Percentiles rank a stretch among this genome's conserved stretches.
Conservation (phyloP, 2,888 invertebrate genomes). For the Cantharis nigra region DNA sequence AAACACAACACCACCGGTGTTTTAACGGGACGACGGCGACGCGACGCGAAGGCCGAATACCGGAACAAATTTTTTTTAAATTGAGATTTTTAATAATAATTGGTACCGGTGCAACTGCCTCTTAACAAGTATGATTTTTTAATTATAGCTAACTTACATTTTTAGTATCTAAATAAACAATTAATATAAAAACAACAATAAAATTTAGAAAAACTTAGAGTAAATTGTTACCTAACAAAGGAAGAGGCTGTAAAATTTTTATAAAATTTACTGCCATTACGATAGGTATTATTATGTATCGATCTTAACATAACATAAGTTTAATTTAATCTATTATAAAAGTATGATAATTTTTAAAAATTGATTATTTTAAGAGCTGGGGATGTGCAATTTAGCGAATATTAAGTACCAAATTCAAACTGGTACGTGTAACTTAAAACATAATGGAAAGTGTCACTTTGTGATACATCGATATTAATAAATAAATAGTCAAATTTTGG, state of each 20-base stretch:
- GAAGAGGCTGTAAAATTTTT: conserved; percentile 19
- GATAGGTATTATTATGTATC: background rate
- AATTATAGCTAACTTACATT: background rate
- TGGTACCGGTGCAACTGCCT: background rate
- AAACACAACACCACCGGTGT: background rate
- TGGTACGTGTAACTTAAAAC: background rate
- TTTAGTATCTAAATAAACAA: background rate
- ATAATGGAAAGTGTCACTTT: background rate
- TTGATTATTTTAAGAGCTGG: conserved; percentile 15
- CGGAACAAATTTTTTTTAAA: background rate
- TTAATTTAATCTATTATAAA: background rate
- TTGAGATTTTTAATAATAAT: background rate
- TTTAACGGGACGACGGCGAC: background rate
- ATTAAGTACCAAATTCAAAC: background rate
- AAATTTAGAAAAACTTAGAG: background rate
- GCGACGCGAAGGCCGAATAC: background rate
- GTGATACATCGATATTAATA: background rate
- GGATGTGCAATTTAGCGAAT: conserved; percentile 26
- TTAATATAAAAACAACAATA: background rate
- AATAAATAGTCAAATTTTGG: background rate
- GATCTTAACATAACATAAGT: background rate
- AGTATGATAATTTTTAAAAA: background rate
- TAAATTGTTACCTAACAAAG: conserved; percentile 1
- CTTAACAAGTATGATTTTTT: background rate
- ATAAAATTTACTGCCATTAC: conserved; percentile 21